Base-by-base conservation (phyloP, 1,140 invertebrate genomes). In the Delia radicum region DNA sequence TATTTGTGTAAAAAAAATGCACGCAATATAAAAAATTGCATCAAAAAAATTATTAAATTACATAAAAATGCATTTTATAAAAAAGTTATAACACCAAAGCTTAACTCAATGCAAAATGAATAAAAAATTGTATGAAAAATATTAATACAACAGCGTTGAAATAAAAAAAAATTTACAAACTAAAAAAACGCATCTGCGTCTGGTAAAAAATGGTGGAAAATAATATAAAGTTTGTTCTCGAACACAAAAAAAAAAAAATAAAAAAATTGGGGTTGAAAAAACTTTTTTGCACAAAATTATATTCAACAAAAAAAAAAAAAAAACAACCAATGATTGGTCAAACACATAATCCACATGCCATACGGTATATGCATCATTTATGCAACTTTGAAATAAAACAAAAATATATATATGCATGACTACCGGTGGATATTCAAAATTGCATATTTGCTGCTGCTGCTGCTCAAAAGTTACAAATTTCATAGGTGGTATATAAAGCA, bases 201-300 rank as follows among this genome's bases (percentile, higher is more conserved):
- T 33, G 21, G 15, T 24, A 4, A 72, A 73, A 73, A 63, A 74
- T 62, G 73, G 73, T 74, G 73, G 73, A 18, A 63, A 74, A 24
- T 28, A 48, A 24, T n/a, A 37, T 27, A 73, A 29, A 27, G 62
- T 21, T 15, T 27, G 29, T 61, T n/a, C n/a, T n/a, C n/a, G n/a
- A n/a, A n/a, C n/a, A n/a, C 21, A 28, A 55, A 74, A 21, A 24
- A 55, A 73, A 73, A 73, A 2, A 29, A 5, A 48, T 6, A 27
- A 24, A 63, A 24, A 74, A 63, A 74, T 18, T 8, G 26, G 8
- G 28, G 48, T 3, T 33, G 24, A 7, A 18, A 8, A 65, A 15
- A 18, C 24, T 18, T 7, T 12, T 10, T 21, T n/a, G 13, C 62
- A 24, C 21, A 73, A 73, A 73, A 27, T n/a, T n/a, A n/a, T n/a